Conservation (phyloP, 1,140 invertebrate species). For the Pristionchus pacificus region DNA sequence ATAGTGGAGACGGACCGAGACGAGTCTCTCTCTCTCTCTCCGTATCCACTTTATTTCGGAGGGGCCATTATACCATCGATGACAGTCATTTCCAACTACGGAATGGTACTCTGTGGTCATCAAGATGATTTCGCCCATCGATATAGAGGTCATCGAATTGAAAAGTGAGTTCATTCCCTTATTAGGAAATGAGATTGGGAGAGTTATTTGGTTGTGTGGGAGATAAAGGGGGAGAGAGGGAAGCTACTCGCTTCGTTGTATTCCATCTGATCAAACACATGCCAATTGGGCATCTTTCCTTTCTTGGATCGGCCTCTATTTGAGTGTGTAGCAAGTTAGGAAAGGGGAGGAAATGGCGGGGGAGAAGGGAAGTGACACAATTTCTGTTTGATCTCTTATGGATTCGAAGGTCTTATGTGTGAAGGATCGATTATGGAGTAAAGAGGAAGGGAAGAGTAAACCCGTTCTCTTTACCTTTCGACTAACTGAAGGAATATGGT, state of each 20-base stretch:
- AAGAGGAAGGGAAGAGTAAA: no score
- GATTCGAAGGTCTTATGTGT: no score
- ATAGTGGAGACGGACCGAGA: conserved; percentile 11
- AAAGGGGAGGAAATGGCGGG: no score
- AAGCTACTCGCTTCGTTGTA: background rate
- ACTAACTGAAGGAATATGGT: background rate
- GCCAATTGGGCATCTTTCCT: background rate
- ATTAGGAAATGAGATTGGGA: no score
- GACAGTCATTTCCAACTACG: conserved; percentile 47
- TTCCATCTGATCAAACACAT: background rate
- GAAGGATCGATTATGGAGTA: no score
- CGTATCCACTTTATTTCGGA: conserved; percentile 4
- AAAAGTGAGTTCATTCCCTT: conserved; percentile 46
- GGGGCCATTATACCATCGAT: conserved; percentile 26
- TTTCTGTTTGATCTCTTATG: no score
- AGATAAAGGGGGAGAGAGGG: background rate
- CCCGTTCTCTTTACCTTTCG: no score
- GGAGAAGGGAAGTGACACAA: no score
- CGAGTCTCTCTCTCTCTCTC: no score
- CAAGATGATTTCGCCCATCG: conserved; percentile 52
- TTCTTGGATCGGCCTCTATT: background rate
- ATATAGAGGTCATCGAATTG: conserved; percentile 51
- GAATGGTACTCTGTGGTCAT: conserved; percentile 55
- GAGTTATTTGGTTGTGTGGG: background rate
- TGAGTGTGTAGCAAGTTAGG: background rate